Evolutionary conservation across 2,113 vertebrate genomes (phyloP).

Genomic region (Passer montanus): DNA sequence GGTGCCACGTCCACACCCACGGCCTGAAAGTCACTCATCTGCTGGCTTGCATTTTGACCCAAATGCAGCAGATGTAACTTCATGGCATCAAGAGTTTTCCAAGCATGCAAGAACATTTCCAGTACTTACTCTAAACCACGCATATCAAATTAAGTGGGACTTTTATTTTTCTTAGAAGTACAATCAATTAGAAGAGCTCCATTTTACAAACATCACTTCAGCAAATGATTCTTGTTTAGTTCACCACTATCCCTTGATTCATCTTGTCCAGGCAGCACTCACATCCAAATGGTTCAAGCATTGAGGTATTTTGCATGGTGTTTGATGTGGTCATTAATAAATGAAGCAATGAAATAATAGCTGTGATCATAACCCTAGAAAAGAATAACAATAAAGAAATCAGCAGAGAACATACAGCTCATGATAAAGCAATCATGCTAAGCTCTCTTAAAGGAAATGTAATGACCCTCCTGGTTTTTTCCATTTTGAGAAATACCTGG

Average conservation of each 20-base stretch:
- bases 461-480: neutral
- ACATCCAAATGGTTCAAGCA: slow-evolving; percentile 66
- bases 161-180: slow-evolving; percentile 34
- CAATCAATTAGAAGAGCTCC: neutral
- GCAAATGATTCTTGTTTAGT: neutral
- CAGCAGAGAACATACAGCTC: neutral
- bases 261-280: neutral
- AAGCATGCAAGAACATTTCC: neutral
- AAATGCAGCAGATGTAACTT: neutral
- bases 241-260: neutral
- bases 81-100: fast-evolving
- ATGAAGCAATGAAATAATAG: slow-evolving; percentile 94
- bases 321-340: slow-evolving; percentile 91
- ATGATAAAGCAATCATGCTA: neutral
- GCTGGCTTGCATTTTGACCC: neutral
- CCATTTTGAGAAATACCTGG: neutral
- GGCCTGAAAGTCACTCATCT: neutral
- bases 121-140: slow-evolving; percentile 41
- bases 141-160: neutral
- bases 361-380: slow-evolving; percentile 94
- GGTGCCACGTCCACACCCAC: fast-evolving
- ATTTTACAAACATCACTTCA: neutral
- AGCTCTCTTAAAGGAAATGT: neutral
- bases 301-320: slow-evolving; percentile 95
- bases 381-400: neutral